Conservation (phyloP, 2,888 invertebrate genomes). For the Rosalia funebris region DNA sequence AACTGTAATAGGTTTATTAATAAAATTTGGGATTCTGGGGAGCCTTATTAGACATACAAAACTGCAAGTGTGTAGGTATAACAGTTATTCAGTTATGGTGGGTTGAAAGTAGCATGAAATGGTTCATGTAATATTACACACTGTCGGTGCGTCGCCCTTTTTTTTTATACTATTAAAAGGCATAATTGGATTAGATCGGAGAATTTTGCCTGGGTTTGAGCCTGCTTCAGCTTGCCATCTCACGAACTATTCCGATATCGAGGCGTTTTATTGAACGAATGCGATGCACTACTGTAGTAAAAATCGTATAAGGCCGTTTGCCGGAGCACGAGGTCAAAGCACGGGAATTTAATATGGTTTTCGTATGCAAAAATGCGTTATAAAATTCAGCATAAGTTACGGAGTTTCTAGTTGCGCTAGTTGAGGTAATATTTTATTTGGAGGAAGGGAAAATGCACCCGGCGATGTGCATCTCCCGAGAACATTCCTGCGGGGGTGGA, state of each 20-base stretch:
- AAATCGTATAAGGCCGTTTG: not conserved
- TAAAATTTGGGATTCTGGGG: too few species aligned
- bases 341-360: not conserved
- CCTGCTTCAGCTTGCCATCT: not conserved
- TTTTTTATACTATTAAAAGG: too few species aligned
- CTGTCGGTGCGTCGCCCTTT: too few species aligned
- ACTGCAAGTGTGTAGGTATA: too few species aligned
- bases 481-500: too few species aligned
- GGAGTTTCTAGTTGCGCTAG: not conserved
- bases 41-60: too few species aligned
- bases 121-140: too few species aligned
- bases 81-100: too few species aligned
- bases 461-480: too few species aligned
- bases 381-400: not conserved
- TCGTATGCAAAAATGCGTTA: not conserved
- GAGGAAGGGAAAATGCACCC: too few species aligned
- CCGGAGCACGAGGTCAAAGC: not conserved
- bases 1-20: too few species aligned
- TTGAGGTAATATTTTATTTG: not conserved
- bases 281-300: not conserved
- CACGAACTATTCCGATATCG: not conserved
- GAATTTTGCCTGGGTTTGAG: not conserved
- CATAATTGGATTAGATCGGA: not conserved
- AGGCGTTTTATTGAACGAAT: not conserved
- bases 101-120: too few species aligned